Conservation (phyloP, 2,888 invertebrate species). For the Pegoplata infirma region DNA sequence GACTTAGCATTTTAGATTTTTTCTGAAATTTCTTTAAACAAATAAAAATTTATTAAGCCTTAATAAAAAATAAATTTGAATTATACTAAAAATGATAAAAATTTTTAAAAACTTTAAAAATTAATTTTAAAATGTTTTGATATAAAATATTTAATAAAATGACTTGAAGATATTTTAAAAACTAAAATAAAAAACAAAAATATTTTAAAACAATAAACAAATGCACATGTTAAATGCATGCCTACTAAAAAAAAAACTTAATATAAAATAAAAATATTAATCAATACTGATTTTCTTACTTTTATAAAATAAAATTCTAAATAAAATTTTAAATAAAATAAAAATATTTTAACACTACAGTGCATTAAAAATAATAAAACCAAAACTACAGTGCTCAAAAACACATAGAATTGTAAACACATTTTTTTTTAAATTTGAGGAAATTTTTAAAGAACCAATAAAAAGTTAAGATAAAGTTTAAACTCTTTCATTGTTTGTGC, state of each 20-base stretch:
- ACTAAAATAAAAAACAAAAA: constrained; percentile 29
- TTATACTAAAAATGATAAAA: not conserved
- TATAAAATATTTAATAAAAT: constrained; percentile 20
- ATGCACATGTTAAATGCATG: constrained; percentile 42
- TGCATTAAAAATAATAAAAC: constrained; percentile 6
- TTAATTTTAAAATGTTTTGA: not conserved
- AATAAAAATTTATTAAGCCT: constrained; percentile 46
- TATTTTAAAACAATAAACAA: constrained; percentile 23
- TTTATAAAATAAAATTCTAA: constrained; percentile 7
- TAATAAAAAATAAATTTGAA: constrained; percentile 36
- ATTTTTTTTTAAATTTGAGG: constrained; percentile 4
- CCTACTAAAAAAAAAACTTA: constrained; percentile 49
- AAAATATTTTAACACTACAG: constrained; percentile 34
- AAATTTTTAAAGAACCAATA: constrained; percentile 2
- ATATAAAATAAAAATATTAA: constrained; percentile 48
- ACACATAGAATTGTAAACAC: constrained; percentile 4
- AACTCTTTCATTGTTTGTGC: constrained; percentile 21
- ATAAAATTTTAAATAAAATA: constrained; percentile 27
- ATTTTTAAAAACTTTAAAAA: not conserved
- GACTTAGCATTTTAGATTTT: constrained; percentile 52
- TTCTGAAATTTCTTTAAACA: constrained; percentile 30
- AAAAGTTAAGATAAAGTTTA: constrained; percentile 28
- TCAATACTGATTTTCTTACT: constrained; percentile 61
- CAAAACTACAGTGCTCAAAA: constrained; percentile 36
- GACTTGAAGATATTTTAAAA: not conserved